A percentile compares a stretch with the other conserved stretches of the same genome.
Conservation (phyloP, 2,888 invertebrate genomes). For the Nymphalis urticae region DNA sequence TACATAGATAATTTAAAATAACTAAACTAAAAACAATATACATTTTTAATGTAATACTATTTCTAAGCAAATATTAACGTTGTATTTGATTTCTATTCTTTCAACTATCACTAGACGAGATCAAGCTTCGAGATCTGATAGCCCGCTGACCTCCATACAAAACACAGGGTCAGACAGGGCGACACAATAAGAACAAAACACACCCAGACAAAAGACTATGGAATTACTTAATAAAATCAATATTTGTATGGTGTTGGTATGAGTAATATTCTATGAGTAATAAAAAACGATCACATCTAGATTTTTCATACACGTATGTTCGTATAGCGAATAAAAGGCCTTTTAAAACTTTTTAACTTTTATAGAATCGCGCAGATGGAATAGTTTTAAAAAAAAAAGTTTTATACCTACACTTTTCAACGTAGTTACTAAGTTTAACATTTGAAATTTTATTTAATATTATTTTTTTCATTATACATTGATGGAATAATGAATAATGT, state of each 20-base stretch:
- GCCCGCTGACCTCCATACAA: constrained; percentile 56
- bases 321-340: neutral
- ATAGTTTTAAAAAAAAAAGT: constrained; percentile 20
- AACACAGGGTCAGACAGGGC: constrained; percentile 62
- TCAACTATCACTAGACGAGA: constrained; percentile 59
- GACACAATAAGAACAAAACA: constrained; percentile 51
- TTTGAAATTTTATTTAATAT: neutral
- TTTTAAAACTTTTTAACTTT: constrained; percentile 22
- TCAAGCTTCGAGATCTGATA: constrained; percentile 61
- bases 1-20: neutral
- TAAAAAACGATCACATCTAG: neutral
- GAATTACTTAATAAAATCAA: constrained; percentile 28
- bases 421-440: constrained; percentile 5
- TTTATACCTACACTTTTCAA: constrained; percentile 18
- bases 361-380: constrained; percentile 17
- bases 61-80: constrained; percentile 10
- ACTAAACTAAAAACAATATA: neutral
- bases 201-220: constrained; percentile 33
- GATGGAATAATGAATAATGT: neutral
- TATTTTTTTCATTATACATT: neutral
- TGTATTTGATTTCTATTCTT: constrained; percentile 44
- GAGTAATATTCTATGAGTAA: no score
- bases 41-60: neutral
- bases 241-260: constrained; percentile 20
- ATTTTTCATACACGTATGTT: neutral